Base-by-base conservation (phyloP, 2,797 vertebrate species). In the Characodon lateralis region DNA sequence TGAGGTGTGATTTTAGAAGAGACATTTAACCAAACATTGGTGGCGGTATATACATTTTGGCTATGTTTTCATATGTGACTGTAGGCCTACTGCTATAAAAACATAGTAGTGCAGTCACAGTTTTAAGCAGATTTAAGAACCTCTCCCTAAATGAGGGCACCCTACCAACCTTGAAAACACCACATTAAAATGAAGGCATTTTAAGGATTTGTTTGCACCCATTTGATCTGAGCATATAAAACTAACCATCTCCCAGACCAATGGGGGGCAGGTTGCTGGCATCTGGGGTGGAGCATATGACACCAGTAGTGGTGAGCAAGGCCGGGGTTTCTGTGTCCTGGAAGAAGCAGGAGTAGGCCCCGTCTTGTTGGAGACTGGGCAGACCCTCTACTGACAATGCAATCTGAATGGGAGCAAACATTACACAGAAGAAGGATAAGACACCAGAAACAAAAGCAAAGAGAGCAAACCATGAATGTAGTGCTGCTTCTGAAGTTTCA, bases 291-390 rank as follows among this genome's bases (percentile, higher is more conserved):
- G 95, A 93, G 87, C 98, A 99, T 86, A 91, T 95, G 66, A 98
- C 96, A 28, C 96, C 97, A 2, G 93, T 92, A 59, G 92, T 93
- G 1, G 95, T 96, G 86, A 96, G 85, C 18, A 93, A 87, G 10
- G 97, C 97, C 2, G 95, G 95, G 61, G 95, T 97, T 88, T 97
- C 96, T 2, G 94, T 94, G 48, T 98, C 96, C 89, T 97, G 96
- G 56, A 98, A 99, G 86, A 96, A 96, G 93, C 98, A 99, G 0
- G 96, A 97, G 86, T 99, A 99, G 2, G 93, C 94, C 77, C 98
- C 97, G 79, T 93, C 96, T 8, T 96, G 93, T 28, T 31, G 88
- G 18, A 99, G 92, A 81, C 92, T 85, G 3, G 98, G 98, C 51
- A 99, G 93, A 20, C 97, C 96, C 0, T 90, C 94, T 13, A 99